phyloP scores from a whole-genome alignment of 2,797 vertebrate species.

The Neopelma chrysocephalum region DNA sequence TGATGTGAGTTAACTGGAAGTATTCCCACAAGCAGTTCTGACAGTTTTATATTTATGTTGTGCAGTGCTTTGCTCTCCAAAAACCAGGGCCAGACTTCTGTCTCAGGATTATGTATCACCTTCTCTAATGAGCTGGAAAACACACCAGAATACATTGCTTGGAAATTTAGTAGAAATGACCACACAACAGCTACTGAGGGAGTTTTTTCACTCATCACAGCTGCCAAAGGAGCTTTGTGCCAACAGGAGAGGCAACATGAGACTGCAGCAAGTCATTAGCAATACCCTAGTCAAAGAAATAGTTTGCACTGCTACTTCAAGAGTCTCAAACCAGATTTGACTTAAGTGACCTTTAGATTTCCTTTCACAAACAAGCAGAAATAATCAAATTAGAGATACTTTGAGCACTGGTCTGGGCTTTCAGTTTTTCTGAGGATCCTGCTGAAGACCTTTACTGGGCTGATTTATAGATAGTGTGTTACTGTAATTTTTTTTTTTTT shows the following conservation, averaged over 20 bases:
- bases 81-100: not conserved
- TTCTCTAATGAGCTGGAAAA: not conserved
- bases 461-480: not conserved
- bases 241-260: not conserved
- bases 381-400: not conserved
- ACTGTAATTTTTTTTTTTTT: not conserved
- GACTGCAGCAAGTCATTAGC: not conserved
- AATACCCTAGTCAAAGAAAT: not conserved
- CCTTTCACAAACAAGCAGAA: not conserved
- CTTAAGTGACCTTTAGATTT: not conserved
- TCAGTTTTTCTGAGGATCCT: not conserved
- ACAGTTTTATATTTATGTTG: not conserved
- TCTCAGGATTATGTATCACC: not conserved
- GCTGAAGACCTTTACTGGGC: not conserved
- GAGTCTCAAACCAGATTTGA: not conserved
- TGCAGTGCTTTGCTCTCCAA: not conserved
- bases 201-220: not conserved
- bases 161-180: not conserved
- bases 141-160: fast-evolving
- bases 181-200: not conserved
- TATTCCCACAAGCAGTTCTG: not conserved
- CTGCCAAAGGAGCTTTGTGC: not conserved
- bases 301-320: not conserved
- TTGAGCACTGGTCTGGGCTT: not conserved
- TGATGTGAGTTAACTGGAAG: not conserved